Conservation (phyloP, 2,888 invertebrate species). For the Pammene fasciana region DNA sequence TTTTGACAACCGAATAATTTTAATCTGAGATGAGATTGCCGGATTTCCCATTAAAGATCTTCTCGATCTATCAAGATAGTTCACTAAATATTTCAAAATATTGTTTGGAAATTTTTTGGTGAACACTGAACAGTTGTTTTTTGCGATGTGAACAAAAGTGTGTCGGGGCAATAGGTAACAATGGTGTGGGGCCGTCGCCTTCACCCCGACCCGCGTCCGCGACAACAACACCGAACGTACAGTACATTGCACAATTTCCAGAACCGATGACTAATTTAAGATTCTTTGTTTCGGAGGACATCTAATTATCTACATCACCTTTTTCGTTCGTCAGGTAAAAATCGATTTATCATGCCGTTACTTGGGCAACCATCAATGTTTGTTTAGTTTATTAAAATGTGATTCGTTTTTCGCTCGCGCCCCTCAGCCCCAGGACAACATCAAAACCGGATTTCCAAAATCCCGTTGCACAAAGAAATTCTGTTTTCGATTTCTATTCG, state of each 20-base stretch:
- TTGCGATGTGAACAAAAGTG: slow-evolving; percentile 39
- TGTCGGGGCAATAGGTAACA: slow-evolving; percentile 40
- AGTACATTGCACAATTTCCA: slow-evolving; percentile 29
- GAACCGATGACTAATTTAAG: slow-evolving; percentile 30
- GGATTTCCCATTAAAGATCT: slow-evolving; percentile 35
- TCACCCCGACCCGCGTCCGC: slow-evolving; percentile 37
- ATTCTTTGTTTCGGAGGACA: slow-evolving; percentile 32
- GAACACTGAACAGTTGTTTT: slow-evolving; percentile 41
- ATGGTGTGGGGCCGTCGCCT: slow-evolving; percentile 36
- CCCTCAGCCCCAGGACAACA: slow-evolving; percentile 67
- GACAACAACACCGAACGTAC: slow-evolving; percentile 19
- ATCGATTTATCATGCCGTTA: slow-evolving; percentile 33
- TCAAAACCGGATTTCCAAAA: slow-evolving; percentile 81
- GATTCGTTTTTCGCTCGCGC: slow-evolving; percentile 48
- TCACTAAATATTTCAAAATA: slow-evolving; percentile 24
- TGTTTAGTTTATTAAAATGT: slow-evolving; percentile 38
- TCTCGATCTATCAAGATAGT: slow-evolving; percentile 18
- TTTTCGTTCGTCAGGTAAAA: slow-evolving; percentile 27
- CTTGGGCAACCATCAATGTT: slow-evolving; percentile 33
- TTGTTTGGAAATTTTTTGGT: slow-evolving; percentile 31
- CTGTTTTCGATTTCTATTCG: slow-evolving; percentile 82
- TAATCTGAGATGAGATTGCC: slow-evolving; percentile 38
- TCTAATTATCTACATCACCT: slow-evolving; percentile 32
- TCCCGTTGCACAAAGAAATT: slow-evolving; percentile 80
- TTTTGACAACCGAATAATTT: slow-evolving; percentile 38